Percentiles rank a stretch among this genome's conserved stretches.
Conservation (phyloP, 2,888 invertebrate genomes). For the Drosophila neonasuta region DNA sequence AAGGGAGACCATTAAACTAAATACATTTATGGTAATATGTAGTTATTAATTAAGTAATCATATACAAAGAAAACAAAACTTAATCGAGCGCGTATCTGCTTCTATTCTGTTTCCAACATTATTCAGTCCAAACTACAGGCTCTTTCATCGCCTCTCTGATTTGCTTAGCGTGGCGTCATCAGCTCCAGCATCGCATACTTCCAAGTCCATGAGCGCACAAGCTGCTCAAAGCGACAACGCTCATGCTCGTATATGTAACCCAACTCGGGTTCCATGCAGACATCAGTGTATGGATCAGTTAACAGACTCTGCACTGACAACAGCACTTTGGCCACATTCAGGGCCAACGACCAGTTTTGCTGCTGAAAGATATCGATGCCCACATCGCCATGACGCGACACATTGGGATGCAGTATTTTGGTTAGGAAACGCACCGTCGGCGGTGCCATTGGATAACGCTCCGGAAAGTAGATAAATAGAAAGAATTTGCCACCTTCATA, state of each 20-base stretch:
- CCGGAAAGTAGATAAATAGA: constrained; percentile 94
- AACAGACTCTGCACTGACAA: constrained; percentile 93
- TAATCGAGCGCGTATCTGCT: constrained; percentile 26
- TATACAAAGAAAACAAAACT: constrained; percentile 53
- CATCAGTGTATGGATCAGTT: constrained; percentile 94
- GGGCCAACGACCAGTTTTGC: constrained; percentile 97
- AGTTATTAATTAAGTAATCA: constrained; percentile 40
- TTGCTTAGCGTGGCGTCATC: constrained; percentile 79
- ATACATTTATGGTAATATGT: constrained; percentile 53
- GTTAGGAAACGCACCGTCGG: constrained; percentile 96
- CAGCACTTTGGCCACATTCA: constrained; percentile 94
- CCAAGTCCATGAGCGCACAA: constrained; percentile 95
- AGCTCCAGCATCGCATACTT: constrained; percentile 93
- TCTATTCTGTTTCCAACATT: constrained; percentile 60
- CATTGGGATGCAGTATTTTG: constrained; percentile 96
- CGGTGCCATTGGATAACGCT: constrained; percentile 94
- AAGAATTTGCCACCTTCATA: constrained; percentile 97
- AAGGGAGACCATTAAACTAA: constrained; percentile 72
- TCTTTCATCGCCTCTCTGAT: constrained; percentile 22
- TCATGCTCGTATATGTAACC: constrained; percentile 90
- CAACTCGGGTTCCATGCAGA: constrained; percentile 94
- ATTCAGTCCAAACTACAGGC: constrained; percentile 62
- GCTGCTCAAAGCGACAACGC: constrained; percentile 88
- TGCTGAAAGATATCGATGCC: constrained; percentile 97
- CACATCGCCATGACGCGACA: constrained; percentile 96